These are phyloP conservation scores for Sphaeridia pumilis DNA, from an alignment of 2,888 invertebrate genomes.

Conservation along the genomic window DNA sequence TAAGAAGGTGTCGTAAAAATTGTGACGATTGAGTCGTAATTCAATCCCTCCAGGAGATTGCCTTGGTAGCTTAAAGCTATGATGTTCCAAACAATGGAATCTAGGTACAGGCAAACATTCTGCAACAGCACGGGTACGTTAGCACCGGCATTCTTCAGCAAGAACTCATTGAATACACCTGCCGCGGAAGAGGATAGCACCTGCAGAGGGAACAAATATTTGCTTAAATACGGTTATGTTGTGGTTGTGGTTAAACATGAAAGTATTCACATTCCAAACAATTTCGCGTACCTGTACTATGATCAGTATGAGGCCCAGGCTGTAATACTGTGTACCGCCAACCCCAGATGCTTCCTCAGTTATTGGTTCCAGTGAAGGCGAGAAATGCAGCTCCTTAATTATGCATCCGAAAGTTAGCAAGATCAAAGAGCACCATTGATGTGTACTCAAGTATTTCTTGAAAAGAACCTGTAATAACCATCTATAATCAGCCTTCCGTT, in stretches of 20 bases:
- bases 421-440: conserved; percentile 82
- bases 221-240: too few relatives aligned
- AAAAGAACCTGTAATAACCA: conserved; percentile 72
- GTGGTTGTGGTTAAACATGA: too few relatives aligned
- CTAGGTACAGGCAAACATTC: conserved; percentile 89
- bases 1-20: conserved; percentile 47
- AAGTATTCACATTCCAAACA: too few relatives aligned
- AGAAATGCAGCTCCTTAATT: conserved; percentile 80
- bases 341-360: too few relatives aligned
- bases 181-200: conserved; percentile 78
- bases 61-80: conserved; percentile 57
- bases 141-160: conserved; percentile 72
- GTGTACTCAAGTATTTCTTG: conserved; percentile 60
- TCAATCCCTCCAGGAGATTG: conserved; percentile 50
- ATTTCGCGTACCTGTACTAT: too few relatives aligned
- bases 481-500: too few relatives aligned
- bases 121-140: conserved; percentile 82
- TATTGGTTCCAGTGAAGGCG: too few relatives aligned
- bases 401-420: conserved; percentile 80
- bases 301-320: too few relatives aligned
- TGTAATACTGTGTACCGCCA: too few relatives aligned
- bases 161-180: conserved; percentile 89
- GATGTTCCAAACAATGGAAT: conserved; percentile 83
- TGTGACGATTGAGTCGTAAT: conserved; percentile 40
- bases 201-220: too few relatives aligned